Conservation (phyloP, 2,888 invertebrate species). For the Caenorhabditis afra region DNA sequence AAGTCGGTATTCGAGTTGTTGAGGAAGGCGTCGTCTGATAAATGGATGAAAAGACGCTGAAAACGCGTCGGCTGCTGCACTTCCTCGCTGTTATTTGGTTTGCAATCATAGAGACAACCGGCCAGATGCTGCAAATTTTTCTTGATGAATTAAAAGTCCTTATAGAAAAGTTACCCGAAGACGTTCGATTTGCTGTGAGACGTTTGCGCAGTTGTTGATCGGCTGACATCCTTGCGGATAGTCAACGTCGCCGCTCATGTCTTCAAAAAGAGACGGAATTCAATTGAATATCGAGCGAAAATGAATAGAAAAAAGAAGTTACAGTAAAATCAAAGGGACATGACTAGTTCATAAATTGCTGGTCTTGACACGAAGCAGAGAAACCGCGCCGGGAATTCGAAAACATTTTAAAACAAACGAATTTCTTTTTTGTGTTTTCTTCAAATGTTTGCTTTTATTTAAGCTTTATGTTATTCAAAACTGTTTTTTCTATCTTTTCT, state of each 20-base stretch:
- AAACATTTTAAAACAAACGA: neutral
- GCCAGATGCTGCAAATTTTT: conserved; percentile 34
- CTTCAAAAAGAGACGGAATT: too few relatives aligned
- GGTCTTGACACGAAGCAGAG: neutral
- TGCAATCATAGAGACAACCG: conserved; percentile 23
- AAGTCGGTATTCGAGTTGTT: conserved; percentile 47
- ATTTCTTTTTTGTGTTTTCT: neutral
- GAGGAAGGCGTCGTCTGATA: conserved; percentile 33
- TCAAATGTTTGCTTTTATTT: too few relatives aligned
- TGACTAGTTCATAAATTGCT: neutral
- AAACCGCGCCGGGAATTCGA: neutral
- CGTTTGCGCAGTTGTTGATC: conserved; percentile 22
- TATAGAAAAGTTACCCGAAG: conserved; percentile 37
- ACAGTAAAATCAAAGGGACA: neutral
- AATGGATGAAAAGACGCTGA: conserved; percentile 38
- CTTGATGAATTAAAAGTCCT: neutral
- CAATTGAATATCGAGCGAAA: neutral
- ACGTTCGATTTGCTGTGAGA: conserved; percentile 44
- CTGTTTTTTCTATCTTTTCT: too few relatives aligned
- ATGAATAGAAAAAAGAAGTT: neutral
- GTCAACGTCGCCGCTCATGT: conserved; percentile 41
- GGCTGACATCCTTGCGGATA: conserved; percentile 59
- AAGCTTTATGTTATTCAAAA: too few relatives aligned
- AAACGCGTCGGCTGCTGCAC: conserved; percentile 24
- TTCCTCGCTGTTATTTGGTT: conserved; percentile 37